Evolutionary conservation across 2,888 invertebrate species (phyloP).

Genomic region (Acronicta aceris): DNA sequence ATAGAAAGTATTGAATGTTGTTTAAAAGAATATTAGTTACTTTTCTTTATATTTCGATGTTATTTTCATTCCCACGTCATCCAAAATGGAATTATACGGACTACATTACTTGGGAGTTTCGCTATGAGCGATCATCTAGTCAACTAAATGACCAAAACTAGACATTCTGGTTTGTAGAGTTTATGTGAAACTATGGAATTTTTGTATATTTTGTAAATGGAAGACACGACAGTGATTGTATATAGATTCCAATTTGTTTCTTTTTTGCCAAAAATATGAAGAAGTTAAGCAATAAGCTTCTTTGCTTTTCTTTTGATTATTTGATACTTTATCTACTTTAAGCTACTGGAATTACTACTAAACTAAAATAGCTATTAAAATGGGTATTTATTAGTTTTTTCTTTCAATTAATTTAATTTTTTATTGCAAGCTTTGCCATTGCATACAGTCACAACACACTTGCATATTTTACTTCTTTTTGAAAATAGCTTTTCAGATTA

Average conservation of each 20-base stretch:
- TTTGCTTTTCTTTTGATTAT: background rate
- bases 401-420: background rate
- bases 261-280: conserved; percentile 10
- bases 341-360: background rate
- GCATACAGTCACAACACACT: too few species aligned
- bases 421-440: too few species aligned
- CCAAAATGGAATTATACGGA: conserved; percentile 7
- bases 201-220: conserved; percentile 83
- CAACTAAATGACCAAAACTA: conserved; percentile 62
- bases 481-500: too few species aligned
- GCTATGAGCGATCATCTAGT: conserved; percentile 34
- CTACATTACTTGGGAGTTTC: conserved; percentile 9
- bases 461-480: too few species aligned
- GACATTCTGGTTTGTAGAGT: conserved; percentile 52
- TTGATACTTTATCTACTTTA: background rate
- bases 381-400: background rate
- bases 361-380: background rate
- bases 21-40: too few species aligned
- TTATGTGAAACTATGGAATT: conserved; percentile 42
- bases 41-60: background rate
- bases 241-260: conserved; percentile 39
- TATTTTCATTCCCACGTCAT: conserved; percentile 37
- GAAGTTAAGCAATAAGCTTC: background rate
- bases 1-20: too few species aligned
- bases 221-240: conserved; percentile 80